Percentiles rank a stretch among this genome's conserved stretches.
These are phyloP conservation scores for Cyprinodon brontotheroides DNA, from an alignment of 2,113 vertebrate genomes.

Conservation along the genomic window DNA sequence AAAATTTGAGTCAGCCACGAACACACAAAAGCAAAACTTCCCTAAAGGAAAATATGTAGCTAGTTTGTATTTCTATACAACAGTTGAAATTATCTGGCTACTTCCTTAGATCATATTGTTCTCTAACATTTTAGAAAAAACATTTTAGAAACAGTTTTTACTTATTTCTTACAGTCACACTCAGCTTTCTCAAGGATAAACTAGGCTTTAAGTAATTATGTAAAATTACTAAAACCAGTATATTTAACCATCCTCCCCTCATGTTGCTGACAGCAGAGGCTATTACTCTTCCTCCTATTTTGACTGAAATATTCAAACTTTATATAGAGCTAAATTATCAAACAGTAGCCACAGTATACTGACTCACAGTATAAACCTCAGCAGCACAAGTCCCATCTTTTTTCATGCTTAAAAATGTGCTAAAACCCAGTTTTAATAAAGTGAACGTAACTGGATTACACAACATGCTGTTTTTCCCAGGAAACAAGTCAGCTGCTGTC, in stretches of 20 bases:
- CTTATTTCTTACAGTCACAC: no score
- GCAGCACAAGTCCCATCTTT: background rate
- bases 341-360: background rate
- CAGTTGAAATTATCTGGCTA: background rate
- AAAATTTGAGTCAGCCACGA: constrained; percentile 3
- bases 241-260: background rate
- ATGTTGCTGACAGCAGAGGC: background rate
- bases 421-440: background rate
- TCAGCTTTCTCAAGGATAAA: background rate
- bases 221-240: background rate
- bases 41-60: background rate
- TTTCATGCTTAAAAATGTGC: background rate
- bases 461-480: background rate
- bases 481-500: constrained; percentile 3
- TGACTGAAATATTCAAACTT: background rate
- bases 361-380: background rate
- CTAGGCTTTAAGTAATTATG: background rate
- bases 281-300: background rate
- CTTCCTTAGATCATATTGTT: no score
- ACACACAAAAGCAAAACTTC: background rate
- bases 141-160: background rate
- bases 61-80: background rate
- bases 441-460: background rate
- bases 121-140: background rate
- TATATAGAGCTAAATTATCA: background rate